phyloP scores from a whole-genome alignment of 2,888 invertebrate species.

The Eutolmus rufibarbis region DNA sequence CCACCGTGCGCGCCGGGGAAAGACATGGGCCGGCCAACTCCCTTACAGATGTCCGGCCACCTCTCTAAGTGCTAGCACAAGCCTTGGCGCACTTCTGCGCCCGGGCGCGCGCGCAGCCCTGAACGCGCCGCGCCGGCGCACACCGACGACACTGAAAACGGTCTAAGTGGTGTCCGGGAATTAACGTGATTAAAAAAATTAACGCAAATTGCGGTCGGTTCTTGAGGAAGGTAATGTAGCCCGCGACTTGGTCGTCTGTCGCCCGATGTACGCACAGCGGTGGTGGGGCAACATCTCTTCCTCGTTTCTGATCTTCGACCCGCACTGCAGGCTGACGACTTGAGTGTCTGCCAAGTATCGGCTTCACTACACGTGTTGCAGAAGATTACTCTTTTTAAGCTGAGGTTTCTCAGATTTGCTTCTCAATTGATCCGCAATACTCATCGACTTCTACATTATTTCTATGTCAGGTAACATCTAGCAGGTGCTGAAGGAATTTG shows the following conservation, averaged over 20 bases:
- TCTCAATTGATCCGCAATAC: neutral
- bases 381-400: neutral
- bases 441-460: neutral
- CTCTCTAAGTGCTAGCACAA: constrained; percentile 33
- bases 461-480: no score
- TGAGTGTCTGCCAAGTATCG: neutral
- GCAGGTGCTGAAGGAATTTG: no score
- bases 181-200: constrained; percentile 46
- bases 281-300: neutral
- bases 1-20: neutral
- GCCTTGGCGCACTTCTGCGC: neutral
- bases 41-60: constrained; percentile 20
- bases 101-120: neutral
- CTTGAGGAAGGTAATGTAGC: constrained; percentile 36
- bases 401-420: neutral
- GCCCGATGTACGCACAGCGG: neutral
- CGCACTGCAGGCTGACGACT: neutral
- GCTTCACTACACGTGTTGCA: neutral
- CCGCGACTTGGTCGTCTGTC: neutral
- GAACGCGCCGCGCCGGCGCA: neutral
- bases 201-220: constrained; percentile 33
- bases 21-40: neutral
- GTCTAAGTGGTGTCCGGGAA: constrained; percentile 44
- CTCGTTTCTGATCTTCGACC: neutral
- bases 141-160: constrained; percentile 43